Conservation (phyloP, 2,888 invertebrate genomes). For the Autographa pulchrina region DNA sequence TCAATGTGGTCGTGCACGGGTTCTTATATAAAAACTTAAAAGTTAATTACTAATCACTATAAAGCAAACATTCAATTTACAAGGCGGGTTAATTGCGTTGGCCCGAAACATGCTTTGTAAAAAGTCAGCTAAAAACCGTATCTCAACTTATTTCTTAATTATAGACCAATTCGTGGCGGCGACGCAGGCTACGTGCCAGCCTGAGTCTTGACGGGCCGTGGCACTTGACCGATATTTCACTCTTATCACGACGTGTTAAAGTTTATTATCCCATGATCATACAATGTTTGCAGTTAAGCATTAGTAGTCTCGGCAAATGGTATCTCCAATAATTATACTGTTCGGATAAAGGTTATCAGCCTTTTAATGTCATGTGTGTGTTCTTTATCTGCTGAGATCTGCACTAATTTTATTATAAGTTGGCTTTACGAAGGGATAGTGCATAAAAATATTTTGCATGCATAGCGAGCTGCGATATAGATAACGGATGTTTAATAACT, state of each 20-base stretch:
- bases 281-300: constrained; percentile 64
- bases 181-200: constrained; percentile 82
- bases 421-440: constrained; percentile 45
- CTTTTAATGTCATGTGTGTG: constrained; percentile 81
- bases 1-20: constrained; percentile 76
- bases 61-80: constrained; percentile 90
- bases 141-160: constrained; percentile 90
- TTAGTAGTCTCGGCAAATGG: constrained; percentile 81
- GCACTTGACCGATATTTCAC: constrained; percentile 49
- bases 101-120: constrained; percentile 84
- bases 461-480: neutral
- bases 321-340: constrained; percentile 87
- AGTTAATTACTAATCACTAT: constrained; percentile 89
- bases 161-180: constrained; percentile 87
- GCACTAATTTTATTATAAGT: constrained; percentile 69
- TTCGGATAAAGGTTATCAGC: constrained; percentile 87
- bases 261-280: constrained; percentile 60
- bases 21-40: constrained; percentile 81
- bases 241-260: constrained; percentile 64
- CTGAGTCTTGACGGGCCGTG: constrained; percentile 71
- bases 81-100: constrained; percentile 88
- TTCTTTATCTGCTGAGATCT: constrained; percentile 77
- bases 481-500: neutral
- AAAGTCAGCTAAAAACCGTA: constrained; percentile 87
- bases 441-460: neutral